A percentile compares a stretch with the other conserved stretches of the same genome.
These are phyloP conservation scores for Solenopsis invicta DNA, from an alignment of 1,140 invertebrate genomes.

Conservation along the genomic window DNA sequence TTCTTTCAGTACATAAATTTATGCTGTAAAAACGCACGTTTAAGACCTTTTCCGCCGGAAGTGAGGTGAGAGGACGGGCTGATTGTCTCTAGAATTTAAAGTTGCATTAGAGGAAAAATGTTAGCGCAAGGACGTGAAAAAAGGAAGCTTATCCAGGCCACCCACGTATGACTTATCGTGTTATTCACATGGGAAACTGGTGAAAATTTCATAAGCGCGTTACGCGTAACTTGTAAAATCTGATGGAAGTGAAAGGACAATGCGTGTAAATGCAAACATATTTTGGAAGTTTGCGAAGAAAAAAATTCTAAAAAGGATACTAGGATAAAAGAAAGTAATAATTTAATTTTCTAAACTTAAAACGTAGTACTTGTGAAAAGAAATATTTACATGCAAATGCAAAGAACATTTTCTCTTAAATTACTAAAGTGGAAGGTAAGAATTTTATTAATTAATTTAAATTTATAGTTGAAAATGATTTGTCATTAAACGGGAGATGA, in stretches of 20 bases:
- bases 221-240: constrained; percentile 2
- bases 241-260: constrained; percentile 24
- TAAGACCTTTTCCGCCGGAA: constrained; percentile 44
- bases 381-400: not conserved
- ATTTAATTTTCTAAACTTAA: not conserved
- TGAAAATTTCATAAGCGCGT: constrained; percentile 48
- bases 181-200: constrained; percentile 11
- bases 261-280: not conserved
- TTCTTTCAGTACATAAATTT: not conserved
- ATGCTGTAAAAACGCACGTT: not conserved
- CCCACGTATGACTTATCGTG: constrained; percentile 29
- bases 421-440: not conserved
- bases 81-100: constrained; percentile 46
- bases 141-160: constrained; percentile 36
- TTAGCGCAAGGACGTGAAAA: not conserved
- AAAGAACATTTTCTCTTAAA: constrained; percentile 13
- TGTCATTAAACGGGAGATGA: not conserved
- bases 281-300: not conserved
- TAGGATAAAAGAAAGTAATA: not conserved
- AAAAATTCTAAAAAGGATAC: not conserved
- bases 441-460: constrained; percentile 20
- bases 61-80: constrained; percentile 23
- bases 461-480: not conserved
- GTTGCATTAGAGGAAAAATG: not conserved
- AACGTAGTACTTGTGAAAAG: not conserved